A percentile compares a stretch with the other conserved stretches of the same genome.
Evolutionary conservation across 2,113 vertebrate species (phyloP).

Genomic region (Corythoichthys haematopterus): DNA sequence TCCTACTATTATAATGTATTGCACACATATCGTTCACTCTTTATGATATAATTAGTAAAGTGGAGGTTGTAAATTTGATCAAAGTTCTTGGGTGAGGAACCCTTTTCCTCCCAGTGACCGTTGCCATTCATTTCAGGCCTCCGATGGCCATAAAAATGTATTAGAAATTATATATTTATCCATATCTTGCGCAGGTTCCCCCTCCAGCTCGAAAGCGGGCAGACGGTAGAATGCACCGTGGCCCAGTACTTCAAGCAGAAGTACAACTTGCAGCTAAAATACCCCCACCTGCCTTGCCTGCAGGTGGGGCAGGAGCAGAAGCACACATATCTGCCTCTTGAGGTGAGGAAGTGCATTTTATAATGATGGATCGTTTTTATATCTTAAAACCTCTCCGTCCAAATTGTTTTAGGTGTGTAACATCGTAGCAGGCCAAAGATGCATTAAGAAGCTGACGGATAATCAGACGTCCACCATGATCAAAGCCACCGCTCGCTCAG

Average conservation of each 20-base stretch:
- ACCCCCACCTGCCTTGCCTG: constrained; percentile 95
- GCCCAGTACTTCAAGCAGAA: constrained; percentile 99
- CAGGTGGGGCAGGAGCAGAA: constrained; percentile 99
- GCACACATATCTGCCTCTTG: constrained; percentile 96
- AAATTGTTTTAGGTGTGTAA: constrained; percentile 85
- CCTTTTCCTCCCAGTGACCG: neutral
- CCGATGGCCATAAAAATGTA: neutral
- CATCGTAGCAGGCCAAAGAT: constrained; percentile 95
- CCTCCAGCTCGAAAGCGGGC: constrained; percentile 94
- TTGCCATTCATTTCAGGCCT: neutral
- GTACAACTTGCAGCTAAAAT: constrained; percentile 97
- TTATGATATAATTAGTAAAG: neutral
- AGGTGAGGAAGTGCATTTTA: constrained; percentile 75
- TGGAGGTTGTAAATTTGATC: neutral
- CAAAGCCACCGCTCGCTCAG: constrained; percentile 96
- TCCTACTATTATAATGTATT: neutral
- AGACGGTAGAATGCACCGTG: constrained; percentile 98
- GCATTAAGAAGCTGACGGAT: constrained; percentile 99
- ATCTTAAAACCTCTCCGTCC: neutral
- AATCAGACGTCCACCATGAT: constrained; percentile 99
- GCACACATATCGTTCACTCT: neutral
- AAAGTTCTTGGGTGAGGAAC: neutral
- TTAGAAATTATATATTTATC: too few relatives aligned
- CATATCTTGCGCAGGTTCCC: constrained; percentile 79
- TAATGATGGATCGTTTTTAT: too few relatives aligned